Conservation (phyloP, 1,140 invertebrate genomes). For the Bombus haemorrhoidalis region DNA sequence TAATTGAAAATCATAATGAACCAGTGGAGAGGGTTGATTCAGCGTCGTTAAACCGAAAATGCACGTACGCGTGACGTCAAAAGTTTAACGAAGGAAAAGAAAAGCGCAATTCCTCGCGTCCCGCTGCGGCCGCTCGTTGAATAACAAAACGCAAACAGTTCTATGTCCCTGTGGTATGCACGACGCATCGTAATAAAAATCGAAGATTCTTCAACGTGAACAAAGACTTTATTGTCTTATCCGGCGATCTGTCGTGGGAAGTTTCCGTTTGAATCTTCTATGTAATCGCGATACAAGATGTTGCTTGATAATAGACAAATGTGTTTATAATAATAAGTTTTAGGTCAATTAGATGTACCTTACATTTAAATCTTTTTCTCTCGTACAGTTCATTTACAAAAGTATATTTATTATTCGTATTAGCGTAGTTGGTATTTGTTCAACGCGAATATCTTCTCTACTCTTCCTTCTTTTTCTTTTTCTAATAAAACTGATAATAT, state of each 20-base stretch:
- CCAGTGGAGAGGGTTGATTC: neutral
- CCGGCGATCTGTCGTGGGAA: neutral
- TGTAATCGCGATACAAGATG: neutral
- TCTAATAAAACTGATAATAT: no score
- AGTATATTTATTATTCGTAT: no score
- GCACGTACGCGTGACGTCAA: conserved; percentile 43
- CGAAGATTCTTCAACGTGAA: neutral
- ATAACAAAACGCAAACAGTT: conserved; percentile 22
- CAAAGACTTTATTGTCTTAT: conserved; percentile 19
- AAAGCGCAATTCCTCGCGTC: conserved; percentile 6
- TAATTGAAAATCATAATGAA: neutral
- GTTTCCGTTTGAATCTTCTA: neutral
- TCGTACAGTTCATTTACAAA: no score
- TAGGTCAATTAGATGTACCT: neutral
- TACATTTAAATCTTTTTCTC: no score
- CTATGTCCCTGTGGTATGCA: neutral
- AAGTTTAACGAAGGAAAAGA: conserved; percentile 39
- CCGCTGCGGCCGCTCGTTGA: conserved; percentile 2
- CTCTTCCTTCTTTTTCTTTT: no score
- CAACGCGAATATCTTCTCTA: no score
- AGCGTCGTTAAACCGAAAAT: conserved; percentile 31
- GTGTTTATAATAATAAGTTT: neutral
- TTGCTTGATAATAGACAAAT: neutral
- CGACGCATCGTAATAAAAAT: conserved; percentile 30
- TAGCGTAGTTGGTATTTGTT: no score